Evolutionary conservation across 2,797 vertebrate genomes (phyloP).

Genomic region (Esox masquinongy): DNA sequence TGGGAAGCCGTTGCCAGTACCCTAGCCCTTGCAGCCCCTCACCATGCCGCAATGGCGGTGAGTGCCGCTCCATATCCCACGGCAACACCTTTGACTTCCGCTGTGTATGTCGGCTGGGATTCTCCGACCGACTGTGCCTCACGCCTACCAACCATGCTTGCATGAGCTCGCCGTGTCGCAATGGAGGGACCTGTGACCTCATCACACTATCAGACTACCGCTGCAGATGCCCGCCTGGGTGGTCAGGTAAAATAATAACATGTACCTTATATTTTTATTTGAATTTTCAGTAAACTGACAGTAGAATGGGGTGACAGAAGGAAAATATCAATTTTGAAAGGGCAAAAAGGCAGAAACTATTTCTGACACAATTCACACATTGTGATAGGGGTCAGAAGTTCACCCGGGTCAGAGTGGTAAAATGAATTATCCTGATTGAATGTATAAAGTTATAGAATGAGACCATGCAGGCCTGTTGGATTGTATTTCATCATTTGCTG

Average conservation of each 20-base stretch:
- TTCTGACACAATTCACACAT: not conserved
- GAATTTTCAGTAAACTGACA: not conserved
- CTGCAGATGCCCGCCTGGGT: conserved; percentile 91
- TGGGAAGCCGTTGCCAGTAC: conserved; percentile 87
- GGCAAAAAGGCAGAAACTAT: not conserved
- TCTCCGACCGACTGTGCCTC: conserved; percentile 88
- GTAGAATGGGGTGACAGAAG: not conserved
- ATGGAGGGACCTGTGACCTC: conserved; percentile 91
- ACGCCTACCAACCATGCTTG: conserved; percentile 89
- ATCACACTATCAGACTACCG: conserved; percentile 80
- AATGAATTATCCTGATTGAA: too few relatives aligned
- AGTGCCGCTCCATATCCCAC: conserved; percentile 75
- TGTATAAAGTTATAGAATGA: too few relatives aligned
- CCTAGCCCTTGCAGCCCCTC: conserved; percentile 86
- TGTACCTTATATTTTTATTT: not conserved
- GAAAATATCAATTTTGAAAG: not conserved
- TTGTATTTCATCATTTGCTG: not conserved
- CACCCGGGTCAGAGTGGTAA: not conserved
- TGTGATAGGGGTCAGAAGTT: not conserved
- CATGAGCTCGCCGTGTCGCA: conserved; percentile 89
- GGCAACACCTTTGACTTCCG: conserved; percentile 77
- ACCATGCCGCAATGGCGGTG: conserved; percentile 88
- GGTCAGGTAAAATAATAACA: conserved; percentile 83
- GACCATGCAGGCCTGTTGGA: not conserved
- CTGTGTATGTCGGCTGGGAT: conserved; percentile 88